phyloP scores from a whole-genome alignment of 1,140 invertebrate species.

The Drosophila pandora region DNA sequence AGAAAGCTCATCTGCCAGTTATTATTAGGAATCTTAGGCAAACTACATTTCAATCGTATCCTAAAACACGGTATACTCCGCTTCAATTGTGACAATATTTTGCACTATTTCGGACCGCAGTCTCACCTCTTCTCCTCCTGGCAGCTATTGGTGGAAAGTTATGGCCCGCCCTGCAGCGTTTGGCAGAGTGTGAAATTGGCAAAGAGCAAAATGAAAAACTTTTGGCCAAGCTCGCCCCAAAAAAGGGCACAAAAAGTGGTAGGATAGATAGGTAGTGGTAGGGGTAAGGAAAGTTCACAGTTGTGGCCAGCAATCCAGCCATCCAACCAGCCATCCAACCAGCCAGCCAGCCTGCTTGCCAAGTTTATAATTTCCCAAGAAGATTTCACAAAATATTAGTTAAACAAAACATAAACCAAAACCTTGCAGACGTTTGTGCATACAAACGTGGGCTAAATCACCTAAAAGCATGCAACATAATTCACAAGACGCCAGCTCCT shows the following conservation, averaged over 20 bases:
- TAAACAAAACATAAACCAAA: constrained; percentile 82
- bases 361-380: constrained; percentile 73
- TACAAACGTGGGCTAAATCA: constrained; percentile 78
- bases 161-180: constrained; percentile 70
- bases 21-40: neutral
- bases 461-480: constrained; percentile 82
- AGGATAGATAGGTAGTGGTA: neutral
- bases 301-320: constrained; percentile 19
- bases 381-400: constrained; percentile 80
- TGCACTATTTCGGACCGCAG: constrained; percentile 34
- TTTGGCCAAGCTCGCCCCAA: constrained; percentile 41
- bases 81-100: constrained; percentile 43
- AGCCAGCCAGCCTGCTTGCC: constrained; percentile 24
- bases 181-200: constrained; percentile 81
- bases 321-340: constrained; percentile 10
- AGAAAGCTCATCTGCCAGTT: constrained; percentile 27
- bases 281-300: constrained; percentile 8
- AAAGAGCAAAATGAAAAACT: constrained; percentile 77
- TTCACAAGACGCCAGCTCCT: constrained; percentile 70
- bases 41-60: too few species aligned
- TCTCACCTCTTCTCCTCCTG: constrained; percentile 34
- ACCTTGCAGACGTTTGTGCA: constrained; percentile 79
- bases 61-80: constrained; percentile 1
- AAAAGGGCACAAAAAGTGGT: neutral
- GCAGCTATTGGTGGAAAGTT: constrained; percentile 60